Conservation (phyloP, 2,797 vertebrate species). For the Cirrhinus molitorella region DNA sequence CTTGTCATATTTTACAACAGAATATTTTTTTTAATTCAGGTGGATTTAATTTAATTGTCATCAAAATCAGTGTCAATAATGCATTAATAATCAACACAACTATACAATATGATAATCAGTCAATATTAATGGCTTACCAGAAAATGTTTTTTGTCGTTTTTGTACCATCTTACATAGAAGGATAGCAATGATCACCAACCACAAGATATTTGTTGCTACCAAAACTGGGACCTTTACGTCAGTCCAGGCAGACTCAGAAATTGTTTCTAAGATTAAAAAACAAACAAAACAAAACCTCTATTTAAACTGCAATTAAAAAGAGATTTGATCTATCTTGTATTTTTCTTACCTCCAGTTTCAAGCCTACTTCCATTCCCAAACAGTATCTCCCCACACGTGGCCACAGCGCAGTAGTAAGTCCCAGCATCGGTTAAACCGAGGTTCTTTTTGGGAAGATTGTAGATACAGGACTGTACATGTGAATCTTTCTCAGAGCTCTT, state of each 20-base stretch:
- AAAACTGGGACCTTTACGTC: constrained; percentile 9
- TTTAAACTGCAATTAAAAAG: not conserved
- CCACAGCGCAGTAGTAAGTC: constrained; percentile 47
- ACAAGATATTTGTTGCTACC: constrained; percentile 25
- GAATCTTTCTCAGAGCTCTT: constrained; percentile 15
- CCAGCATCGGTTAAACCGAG: constrained; percentile 37
- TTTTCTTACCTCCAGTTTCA: constrained; percentile 29
- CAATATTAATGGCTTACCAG: constrained; percentile 12
- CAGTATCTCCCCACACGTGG: constrained; percentile 50
- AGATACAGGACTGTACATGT: constrained; percentile 33
- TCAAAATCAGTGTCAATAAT: not conserved
- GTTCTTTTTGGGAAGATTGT: constrained; percentile 40
- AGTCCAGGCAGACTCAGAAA: not conserved
- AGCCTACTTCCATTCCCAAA: constrained; percentile 42
- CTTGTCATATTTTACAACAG: not conserved
- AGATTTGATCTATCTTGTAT: not conserved
- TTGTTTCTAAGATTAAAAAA: constrained; percentile 16
- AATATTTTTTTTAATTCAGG: not conserved
- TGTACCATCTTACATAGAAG: not conserved
- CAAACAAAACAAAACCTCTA: too few relatives aligned
- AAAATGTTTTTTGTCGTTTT: not conserved
- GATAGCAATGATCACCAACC: constrained; percentile 29
- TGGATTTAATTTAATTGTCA: not conserved
- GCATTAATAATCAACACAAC: not conserved
- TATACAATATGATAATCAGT: not conserved